A percentile compares a stretch with the other conserved stretches of the same genome.
These are phyloP conservation scores for Cheumatopsyche charites DNA, from an alignment of 1,140 invertebrate genomes.

Conservation along the genomic window DNA sequence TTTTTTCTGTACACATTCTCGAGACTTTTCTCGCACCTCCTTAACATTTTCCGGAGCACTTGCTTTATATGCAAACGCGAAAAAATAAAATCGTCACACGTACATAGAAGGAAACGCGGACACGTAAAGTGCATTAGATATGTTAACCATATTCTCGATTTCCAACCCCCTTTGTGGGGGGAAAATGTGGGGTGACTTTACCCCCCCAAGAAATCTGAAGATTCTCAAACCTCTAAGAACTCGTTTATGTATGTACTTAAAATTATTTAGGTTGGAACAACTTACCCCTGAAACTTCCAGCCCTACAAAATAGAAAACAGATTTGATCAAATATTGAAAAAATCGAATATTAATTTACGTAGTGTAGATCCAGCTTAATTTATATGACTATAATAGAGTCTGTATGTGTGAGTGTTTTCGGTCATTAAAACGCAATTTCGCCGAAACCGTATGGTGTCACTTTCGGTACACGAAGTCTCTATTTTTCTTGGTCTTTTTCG, in stretches of 20 bases:
- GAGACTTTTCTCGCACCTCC: constrained; percentile 32
- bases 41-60: too few relatives aligned
- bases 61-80: constrained; percentile 48
- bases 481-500: constrained; percentile 32
- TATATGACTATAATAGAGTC: background rate
- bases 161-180: background rate
- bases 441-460: constrained; percentile 19
- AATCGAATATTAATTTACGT: too few relatives aligned
- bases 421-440: constrained; percentile 28
- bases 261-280: too few relatives aligned
- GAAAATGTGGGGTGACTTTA: too few relatives aligned
- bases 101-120: constrained; percentile 44
- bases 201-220: too few relatives aligned
- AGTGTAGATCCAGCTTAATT: too few relatives aligned
- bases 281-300: too few relatives aligned
- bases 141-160: constrained; percentile 46
- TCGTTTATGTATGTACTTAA: too few relatives aligned
- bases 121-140: constrained; percentile 49
- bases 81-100: constrained; percentile 48
- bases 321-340: too few relatives aligned
- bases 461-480: constrained; percentile 20
- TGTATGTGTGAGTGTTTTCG: background rate
- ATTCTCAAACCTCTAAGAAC: too few relatives aligned
- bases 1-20: constrained; percentile 29
- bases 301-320: too few relatives aligned